These are phyloP conservation scores for Talpa occidentalis DNA, from an alignment of 2,113 vertebrate genomes.

Conservation along the genomic window DNA sequence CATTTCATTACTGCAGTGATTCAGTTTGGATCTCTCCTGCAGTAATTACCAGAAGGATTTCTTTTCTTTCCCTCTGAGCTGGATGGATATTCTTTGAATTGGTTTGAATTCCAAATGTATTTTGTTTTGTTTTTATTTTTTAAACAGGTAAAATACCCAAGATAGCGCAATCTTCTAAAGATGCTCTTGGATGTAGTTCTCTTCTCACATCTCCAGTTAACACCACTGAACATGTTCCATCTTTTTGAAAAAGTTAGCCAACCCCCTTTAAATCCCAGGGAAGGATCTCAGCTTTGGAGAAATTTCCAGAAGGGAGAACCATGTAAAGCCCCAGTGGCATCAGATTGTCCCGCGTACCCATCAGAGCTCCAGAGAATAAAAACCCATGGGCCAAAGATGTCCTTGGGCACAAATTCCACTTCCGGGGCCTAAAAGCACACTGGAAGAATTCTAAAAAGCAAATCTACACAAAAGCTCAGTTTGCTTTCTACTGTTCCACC, in stretches of 20 bases:
- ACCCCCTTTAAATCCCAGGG: neutral
- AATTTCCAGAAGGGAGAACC: slow-evolving; percentile 27
- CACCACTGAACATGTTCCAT: neutral
- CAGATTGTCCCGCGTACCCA: neutral
- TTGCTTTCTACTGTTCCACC: slow-evolving; percentile 37
- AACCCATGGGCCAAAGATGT: neutral
- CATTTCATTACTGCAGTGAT: slow-evolving; percentile 75
- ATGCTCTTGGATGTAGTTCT: neutral
- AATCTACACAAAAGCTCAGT: slow-evolving; percentile 19
- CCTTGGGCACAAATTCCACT: neutral
- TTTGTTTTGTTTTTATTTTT: slow-evolving; percentile 10
- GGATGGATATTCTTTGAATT: slow-evolving; percentile 48
- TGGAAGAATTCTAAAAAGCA: neutral
- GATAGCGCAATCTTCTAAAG: slow-evolving; percentile 7
- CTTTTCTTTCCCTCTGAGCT: slow-evolving; percentile 42
- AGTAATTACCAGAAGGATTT: slow-evolving; percentile 70
- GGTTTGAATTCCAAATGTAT: slow-evolving; percentile 40
- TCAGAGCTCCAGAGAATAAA: neutral
- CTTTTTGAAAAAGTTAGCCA: neutral
- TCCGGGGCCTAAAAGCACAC: neutral
- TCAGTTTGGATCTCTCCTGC: slow-evolving; percentile 62
- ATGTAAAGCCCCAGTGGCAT: neutral
- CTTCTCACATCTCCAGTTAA: slow-evolving; percentile 15
- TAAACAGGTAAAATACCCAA: neutral
- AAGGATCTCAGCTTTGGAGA: neutral